Percentiles rank a stretch among this genome's conserved stretches.
Conservation (phyloP, 1,140 invertebrate species). For the Gryon sp. region DNA sequence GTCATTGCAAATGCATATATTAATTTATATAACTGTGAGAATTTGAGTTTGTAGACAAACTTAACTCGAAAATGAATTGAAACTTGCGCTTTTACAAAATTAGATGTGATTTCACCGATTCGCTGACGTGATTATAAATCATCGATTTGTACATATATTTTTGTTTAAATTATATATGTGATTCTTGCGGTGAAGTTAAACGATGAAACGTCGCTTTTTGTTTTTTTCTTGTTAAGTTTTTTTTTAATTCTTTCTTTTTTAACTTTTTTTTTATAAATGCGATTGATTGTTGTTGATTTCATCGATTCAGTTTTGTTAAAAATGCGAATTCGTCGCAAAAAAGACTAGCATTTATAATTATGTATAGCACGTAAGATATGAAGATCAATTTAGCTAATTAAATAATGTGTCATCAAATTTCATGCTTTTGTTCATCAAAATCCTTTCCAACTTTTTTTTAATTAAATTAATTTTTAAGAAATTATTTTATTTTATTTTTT, state of each 20-base stretch:
- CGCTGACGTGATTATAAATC: conserved; percentile 7
- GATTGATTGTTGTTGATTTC: background rate
- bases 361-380: conserved; percentile 7
- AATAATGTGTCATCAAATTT: conserved; percentile 22
- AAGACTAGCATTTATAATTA: conserved; percentile 37
- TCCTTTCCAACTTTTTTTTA: no score
- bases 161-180: no score
- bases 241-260: no score
- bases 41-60: background rate
- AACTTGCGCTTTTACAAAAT: conserved; percentile 3
- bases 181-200: no score
- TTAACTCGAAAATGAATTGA: conserved; percentile 2
- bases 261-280: conserved; percentile 14
- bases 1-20: no score
- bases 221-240: no score
- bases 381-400: conserved; percentile 26
- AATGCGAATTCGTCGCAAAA: background rate
- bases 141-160: no score
- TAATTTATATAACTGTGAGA: conserved; percentile 3
- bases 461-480: no score
- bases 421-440: no score
- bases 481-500: no score
- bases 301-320: conserved; percentile 19
- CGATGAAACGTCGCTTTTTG: no score
- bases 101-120: conserved; percentile 9